A percentile compares a stretch with the other conserved stretches of the same genome.
phyloP scores from a whole-genome alignment of 2,888 invertebrate genomes.

The Apodemia zela region DNA sequence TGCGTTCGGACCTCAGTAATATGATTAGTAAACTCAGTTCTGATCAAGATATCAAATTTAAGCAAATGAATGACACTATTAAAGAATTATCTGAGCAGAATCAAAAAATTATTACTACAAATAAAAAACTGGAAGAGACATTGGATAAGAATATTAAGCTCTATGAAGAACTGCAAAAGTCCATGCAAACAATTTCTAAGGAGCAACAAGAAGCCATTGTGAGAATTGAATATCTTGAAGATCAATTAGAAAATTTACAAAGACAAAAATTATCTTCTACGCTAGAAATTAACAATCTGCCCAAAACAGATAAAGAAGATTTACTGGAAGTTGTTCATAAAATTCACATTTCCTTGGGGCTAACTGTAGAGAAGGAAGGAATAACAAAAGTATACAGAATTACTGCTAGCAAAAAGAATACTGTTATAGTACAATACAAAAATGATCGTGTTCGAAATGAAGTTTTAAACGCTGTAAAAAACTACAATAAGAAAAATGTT shows the following conservation, averaged over 20 bases:
- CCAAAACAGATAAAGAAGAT: conserved; percentile 1
- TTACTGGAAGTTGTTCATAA: neutral
- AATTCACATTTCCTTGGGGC: neutral
- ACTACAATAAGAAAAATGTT: neutral
- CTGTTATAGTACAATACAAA: conserved; percentile 1
- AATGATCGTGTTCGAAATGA: neutral
- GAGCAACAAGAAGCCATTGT: neutral
- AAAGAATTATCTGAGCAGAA: neutral
- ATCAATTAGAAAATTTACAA: neutral
- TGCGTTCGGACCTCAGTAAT: neutral
- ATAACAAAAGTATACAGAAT: neutral
- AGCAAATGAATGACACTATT: neutral
- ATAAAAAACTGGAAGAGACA: conserved; percentile 2
- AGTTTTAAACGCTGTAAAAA: neutral
- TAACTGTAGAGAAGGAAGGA: neutral
- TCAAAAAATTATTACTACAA: neutral
- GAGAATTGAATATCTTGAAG: neutral
- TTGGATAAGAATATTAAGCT: neutral
- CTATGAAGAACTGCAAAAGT: neutral
- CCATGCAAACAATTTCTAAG: neutral
- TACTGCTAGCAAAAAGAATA: neutral
- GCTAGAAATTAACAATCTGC: neutral
- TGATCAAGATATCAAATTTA: neutral
- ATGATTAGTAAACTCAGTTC: neutral
- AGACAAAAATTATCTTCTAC: neutral